phyloP scores from a whole-genome alignment of 1,140 invertebrate species.

The Diprion similis region DNA sequence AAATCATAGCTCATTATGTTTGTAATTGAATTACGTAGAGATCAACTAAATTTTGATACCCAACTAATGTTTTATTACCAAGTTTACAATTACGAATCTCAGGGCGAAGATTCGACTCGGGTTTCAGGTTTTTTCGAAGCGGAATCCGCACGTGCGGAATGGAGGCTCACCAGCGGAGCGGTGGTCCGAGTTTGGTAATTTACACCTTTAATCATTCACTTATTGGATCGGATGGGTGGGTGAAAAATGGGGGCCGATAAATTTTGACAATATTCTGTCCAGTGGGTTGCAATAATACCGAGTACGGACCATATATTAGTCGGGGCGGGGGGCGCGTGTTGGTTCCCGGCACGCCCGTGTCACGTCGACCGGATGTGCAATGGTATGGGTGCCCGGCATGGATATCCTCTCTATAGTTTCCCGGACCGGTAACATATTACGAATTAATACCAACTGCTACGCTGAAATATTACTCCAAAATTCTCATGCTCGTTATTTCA shows the following conservation, averaged over 20 bases:
- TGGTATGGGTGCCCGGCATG: constrained; percentile 35
- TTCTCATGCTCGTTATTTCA: constrained; percentile 60
- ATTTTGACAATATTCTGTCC: constrained; percentile 65
- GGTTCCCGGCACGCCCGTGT: constrained; percentile 32
- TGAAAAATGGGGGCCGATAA: constrained; percentile 64
- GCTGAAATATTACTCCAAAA: constrained; percentile 64
- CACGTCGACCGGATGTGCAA: not conserved
- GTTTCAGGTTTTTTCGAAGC: too few species aligned
- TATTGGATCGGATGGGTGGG: constrained; percentile 56
- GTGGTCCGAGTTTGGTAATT: constrained; percentile 44
- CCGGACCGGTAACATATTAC: constrained; percentile 60
- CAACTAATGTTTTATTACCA: too few species aligned
- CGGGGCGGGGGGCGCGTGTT: constrained; percentile 39
- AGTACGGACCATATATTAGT: constrained; percentile 57
- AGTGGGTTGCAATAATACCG: constrained; percentile 64
- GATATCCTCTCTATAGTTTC: constrained; percentile 52
- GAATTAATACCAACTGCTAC: constrained; percentile 65
- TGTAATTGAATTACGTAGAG: too few species aligned
- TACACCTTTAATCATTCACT: constrained; percentile 60
- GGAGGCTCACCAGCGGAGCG: too few species aligned
- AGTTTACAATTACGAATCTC: not conserved
- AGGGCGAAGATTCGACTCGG: too few species aligned
- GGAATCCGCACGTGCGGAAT: too few species aligned
- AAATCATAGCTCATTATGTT: too few species aligned
- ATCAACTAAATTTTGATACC: too few species aligned